Evolutionary conservation across 2,888 invertebrate species (phyloP), one percentile per base, ranked within the genome.

Genomic region (Euzophera pinguis): DNA sequence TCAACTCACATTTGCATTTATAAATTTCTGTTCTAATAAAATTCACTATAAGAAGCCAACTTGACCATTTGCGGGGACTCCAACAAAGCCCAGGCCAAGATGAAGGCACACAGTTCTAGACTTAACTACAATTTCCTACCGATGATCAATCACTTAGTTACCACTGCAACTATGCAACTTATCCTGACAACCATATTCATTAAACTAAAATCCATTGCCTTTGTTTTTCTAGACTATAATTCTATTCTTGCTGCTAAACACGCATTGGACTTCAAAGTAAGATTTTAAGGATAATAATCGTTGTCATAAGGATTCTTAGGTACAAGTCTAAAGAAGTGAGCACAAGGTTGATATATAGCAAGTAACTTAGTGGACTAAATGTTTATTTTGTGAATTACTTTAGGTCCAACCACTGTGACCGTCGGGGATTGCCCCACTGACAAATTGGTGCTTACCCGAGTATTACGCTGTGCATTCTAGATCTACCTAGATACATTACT

Each of bases 71-170:
- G 38, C 29, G 10, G 9, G 13, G 14, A 32, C 39, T 38, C 49
- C n/a, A 41, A 48, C 49, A 39, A 50, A 32, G 39, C 16, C 38
- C 38, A 39, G 38, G 39, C 13, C 61, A 61, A 63, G 62, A 65
- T 56, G 57, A 53, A 64, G 55, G 59, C 61, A 50, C 60, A 57
- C 62, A 58, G 59, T 56, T 63, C 63, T 62, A 63, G 64, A 64
- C 65, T 65, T 64, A 60, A 67, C 62, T 64, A 65, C 67, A 63
- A 66, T 65, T 65, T 67, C 63, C 60, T 59, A 57, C 65, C 61
- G 61, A 65, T 62, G 59, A 73, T 73, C 69, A 71, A 73, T 73
- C 71, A 71, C 64, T 58, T 58, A 57, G 58, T 51, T 62, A 62
- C 62, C 50, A 51, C 41, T 50, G 50, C 12, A 37, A 13, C 42